Evolutionary conservation across 2,888 invertebrate species (phyloP).

Genomic region (Gymnocheta viridis): DNA sequence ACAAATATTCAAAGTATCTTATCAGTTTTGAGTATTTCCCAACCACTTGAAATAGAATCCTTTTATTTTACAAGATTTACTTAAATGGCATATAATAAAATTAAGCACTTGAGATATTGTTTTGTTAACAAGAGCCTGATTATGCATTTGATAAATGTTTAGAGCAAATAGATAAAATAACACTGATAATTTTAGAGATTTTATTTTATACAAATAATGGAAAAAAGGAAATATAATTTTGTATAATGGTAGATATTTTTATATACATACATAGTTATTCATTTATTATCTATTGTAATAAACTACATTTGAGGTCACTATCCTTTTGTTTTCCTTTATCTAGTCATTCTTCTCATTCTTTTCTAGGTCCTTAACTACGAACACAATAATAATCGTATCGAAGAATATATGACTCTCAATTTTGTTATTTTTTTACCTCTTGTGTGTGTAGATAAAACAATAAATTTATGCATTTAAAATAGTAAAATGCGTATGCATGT

Average conservation of each 20-base stretch:
- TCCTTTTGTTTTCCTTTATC: slow-evolving; percentile 44
- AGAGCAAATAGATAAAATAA: background rate
- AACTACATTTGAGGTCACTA: slow-evolving; percentile 22
- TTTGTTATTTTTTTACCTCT: slow-evolving; percentile 13
- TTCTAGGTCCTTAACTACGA: slow-evolving; percentile 60
- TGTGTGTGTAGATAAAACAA: slow-evolving; percentile 19
- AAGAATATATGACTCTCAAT: slow-evolving; percentile 30
- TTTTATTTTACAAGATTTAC: slow-evolving; percentile 48
- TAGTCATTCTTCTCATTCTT: slow-evolving; percentile 27
- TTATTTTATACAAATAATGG: background rate
- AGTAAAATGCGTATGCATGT: slow-evolving; percentile 9
- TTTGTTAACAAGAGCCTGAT: slow-evolving; percentile 48
- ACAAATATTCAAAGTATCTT: slow-evolving; percentile 41
- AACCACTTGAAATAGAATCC: slow-evolving; percentile 50
- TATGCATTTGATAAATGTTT: slow-evolving; percentile 30
- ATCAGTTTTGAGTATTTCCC: slow-evolving; percentile 26
- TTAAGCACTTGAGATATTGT: slow-evolving; percentile 4
- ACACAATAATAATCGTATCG: slow-evolving; percentile 16
- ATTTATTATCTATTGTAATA: too few relatives aligned
- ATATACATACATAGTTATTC: too few relatives aligned
- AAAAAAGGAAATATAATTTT: background rate
- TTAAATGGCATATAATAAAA: slow-evolving; percentile 17
- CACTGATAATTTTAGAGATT: background rate
- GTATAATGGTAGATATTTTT: background rate
- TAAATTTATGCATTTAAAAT: background rate